Evolutionary conservation across 2,888 invertebrate genomes (phyloP), one percentile per base, ranked within the genome.

Genomic region (Leucophenga maculata): DNA sequence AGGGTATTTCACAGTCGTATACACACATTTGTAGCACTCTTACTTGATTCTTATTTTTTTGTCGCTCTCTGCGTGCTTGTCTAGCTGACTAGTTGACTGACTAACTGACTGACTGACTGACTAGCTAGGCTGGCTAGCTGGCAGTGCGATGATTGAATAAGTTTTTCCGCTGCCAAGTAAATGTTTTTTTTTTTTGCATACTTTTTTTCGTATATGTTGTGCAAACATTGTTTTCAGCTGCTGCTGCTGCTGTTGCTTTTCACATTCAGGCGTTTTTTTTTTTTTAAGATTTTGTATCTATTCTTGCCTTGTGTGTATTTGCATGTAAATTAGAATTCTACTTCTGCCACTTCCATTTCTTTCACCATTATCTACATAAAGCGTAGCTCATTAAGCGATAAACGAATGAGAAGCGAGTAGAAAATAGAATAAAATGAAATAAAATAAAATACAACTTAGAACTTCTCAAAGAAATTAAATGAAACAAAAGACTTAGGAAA

Each of bases 401-500:
- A 39, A 39, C 39, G 39, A 39, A 39, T 39, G 39, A 39, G 39
- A 39, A 39, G 39, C 11, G 39, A 39, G 39, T 39, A 11, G 39
- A 39, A 39, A 6, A 50, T n/a, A n/a, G n/a, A n/a, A n/a, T n/a
- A 16, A 13, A 48, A 48, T 8, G 4, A 48, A 48, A 48, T n/a
- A 16, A 16, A 50, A 18, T 50, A 18, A 50, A 50, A 50, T 11
- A 50, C 50, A 6, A 4, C 6, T 4, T 8, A 50, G 18, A n/a
- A 6, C 6, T 16, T 18, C 3, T 1, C 46, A 64, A 48, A 22
- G n/a, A 26, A 26, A 57, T n/a, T 39, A 9, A 60, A 14, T 20
- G 46, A 64, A 67, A 46, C 77, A 75, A 78, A 78, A 78, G 77
- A 76, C 78, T 76, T 75, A 75, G 72, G 74, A 67, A 78, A 75